Evolutionary conservation across 2,888 invertebrate species (phyloP), one percentile per base, ranked within the genome.

Genomic region (Auanema sp.): DNA sequence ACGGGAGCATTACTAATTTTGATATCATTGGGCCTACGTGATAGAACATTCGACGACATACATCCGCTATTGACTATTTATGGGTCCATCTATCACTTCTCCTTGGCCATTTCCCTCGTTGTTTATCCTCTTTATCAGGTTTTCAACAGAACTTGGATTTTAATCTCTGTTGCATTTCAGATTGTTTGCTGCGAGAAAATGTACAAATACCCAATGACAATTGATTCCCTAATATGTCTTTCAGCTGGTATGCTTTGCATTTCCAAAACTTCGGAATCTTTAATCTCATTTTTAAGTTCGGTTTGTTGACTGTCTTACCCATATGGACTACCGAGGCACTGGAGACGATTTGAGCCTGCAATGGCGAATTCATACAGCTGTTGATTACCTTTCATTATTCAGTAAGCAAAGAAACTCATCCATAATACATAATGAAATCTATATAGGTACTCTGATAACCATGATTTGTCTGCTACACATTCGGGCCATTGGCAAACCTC

Each of bases 51-150:
- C 14, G 44, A 24, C n/a, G 47, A 41, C 11, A 50, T 10, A 16
- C 62, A 62, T 33, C 62, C 62, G 12, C 62, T 62, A 14, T 43
- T 62, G 18, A 51, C 42, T 43, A 57, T 62, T 42, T 62, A 62
- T 23, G 62, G 62, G 14, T 57, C 56, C 12, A 14, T 62, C 10
- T 62, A 62, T n/a, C 62, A 62, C 33, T 21, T 62, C 21, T 50
- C 62, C 8, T 33, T 57, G n/a, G 57, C 62, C 16, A 21, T 62
- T 2, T 24, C 56, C n/a, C 43, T 62, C 24, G 41, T 62, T 18
- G 42, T 62, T 18, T 57, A 57, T 21, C 57, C 62, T 16, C 57
- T 62, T 43, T 57, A 56, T 44, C 62, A 62, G 47, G 56, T 52
- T 21, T 18, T 2, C 18, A 52, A 52, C 23, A 24, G 23, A 52